Conservation (phyloP, 2,888 invertebrate species). For the Hydropsyche betteni region DNA sequence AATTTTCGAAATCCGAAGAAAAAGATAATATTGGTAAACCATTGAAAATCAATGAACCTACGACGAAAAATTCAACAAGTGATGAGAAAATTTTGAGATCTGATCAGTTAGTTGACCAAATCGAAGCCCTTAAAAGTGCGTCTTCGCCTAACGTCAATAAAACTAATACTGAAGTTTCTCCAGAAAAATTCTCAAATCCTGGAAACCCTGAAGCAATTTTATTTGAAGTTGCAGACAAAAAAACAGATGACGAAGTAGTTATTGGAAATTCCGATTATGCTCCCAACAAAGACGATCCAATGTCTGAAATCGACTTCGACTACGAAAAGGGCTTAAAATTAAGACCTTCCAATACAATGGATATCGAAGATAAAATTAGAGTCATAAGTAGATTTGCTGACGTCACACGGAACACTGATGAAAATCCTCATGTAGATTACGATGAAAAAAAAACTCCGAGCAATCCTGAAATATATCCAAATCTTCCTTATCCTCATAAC, state of each 20-base stretch:
- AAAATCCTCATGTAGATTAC: constrained; percentile 11
- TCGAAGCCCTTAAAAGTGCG: constrained; percentile 40
- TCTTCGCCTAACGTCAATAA: constrained; percentile 21
- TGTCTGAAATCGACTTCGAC: constrained; percentile 1
- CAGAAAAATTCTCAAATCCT: not conserved
- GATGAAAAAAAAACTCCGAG: constrained; percentile 32
- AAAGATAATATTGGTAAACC: not conserved
- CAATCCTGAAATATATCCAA: constrained; percentile 4
- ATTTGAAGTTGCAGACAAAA: not conserved
- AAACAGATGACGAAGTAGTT: not conserved
- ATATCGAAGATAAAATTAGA: constrained; percentile 50
- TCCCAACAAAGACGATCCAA: not conserved
- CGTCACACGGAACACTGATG: constrained; percentile 47
- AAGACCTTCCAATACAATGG: constrained; percentile 3
- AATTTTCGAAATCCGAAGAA: not conserved
- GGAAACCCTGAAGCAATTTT: not conserved
- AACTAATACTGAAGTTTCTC: not conserved
- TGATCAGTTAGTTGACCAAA: constrained; percentile 37
- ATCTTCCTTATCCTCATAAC: constrained; percentile 6
- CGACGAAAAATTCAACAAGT: not conserved
- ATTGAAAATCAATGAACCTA: not conserved
- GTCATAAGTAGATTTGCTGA: constrained; percentile 46
- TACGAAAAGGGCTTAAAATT: constrained; percentile 15
- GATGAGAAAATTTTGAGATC: not conserved
- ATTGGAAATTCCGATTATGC: not conserved